Evolutionary conservation across 2,113 vertebrate species (phyloP), one percentile per base, ranked within the genome.

Genomic region (Neopipo cinnamomea): DNA sequence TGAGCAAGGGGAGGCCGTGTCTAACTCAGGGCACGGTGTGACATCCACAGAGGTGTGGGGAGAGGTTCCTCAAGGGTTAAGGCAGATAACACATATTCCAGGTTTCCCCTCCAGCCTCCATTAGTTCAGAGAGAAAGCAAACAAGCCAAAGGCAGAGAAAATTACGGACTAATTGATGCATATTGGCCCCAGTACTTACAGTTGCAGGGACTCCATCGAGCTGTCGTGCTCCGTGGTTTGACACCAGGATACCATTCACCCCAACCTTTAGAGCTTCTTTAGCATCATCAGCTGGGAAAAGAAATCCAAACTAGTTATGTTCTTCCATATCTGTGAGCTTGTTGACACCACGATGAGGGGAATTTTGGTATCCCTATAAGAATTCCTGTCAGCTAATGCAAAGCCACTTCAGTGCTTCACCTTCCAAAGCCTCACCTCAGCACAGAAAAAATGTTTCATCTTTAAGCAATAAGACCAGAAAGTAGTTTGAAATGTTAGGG

Each of bases 181-280:
- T 21, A 47, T 6, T 50, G 11, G 28, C 41, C 35, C 24, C 24
- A 66, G 88, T 84, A 98, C 98, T 98, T 87, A 99, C 98, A 12
- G 98, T 99, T 93, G 99, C 99, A 92, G 98, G 98, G 78, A 99
- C 99, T 31, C 99, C 98, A 67, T 98, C 98, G 9, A 98, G 97
- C 68, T 98, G 98, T 47, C 98, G 97, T 22, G 99, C 99, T 84
- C 99, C 99, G 0, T 99, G 99, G 95, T 99, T 99, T 8, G 99
- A 99, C 91, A 99, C 99, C 93, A 99, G 92, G 86, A 99, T 99
- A 28, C 99, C 99, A 97, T 99, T 98, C 85, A 98, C 87, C 33
- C 99, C 99, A 63, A 98, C 97, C 96, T 98, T 99, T 67, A 99
- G 97, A 91, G 98, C 99, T 96, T 97, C 95, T 88, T 82, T 97